These are phyloP conservation scores for Atta cephalotes DNA, from an alignment of 1,140 invertebrate genomes.

Conservation along the genomic window DNA sequence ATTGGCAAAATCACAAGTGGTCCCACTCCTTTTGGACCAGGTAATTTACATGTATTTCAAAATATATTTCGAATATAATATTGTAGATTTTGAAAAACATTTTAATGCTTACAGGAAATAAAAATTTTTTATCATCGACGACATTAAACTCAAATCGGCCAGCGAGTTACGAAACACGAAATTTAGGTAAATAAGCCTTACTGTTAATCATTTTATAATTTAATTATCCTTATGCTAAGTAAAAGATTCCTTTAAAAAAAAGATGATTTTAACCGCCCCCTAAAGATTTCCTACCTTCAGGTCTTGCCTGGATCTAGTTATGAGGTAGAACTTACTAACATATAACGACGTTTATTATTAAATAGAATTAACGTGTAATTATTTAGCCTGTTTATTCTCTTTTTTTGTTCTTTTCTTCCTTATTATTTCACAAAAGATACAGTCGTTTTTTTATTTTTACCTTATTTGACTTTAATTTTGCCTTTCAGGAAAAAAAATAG, in stretches of 20 bases:
- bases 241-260: conserved; percentile 49
- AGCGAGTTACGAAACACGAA: conserved; percentile 80
- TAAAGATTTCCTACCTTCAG: conserved; percentile 82
- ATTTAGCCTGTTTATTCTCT: conserved; percentile 29
- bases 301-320: conserved; percentile 84
- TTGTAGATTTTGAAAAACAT: conserved; percentile 46
- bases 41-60: conserved; percentile 64
- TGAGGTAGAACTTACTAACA: conserved; percentile 81
- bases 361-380: conserved; percentile 57
- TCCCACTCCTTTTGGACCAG: conserved; percentile 88
- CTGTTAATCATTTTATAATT: conserved; percentile 39
- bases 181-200: conserved; percentile 81
- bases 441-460: conserved; percentile 56
- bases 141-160: conserved; percentile 79
- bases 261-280: conserved; percentile 70
- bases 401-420: conserved; percentile 54
- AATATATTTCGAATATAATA: conserved; percentile 26
- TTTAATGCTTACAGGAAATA: conserved; percentile 79
- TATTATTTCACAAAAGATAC: conserved; percentile 39
- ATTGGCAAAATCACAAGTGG: conserved; percentile 85
- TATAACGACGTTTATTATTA: conserved; percentile 73
- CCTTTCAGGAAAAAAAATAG: conserved; percentile 81
- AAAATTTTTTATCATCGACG: conserved; percentile 82
- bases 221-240: conserved; percentile 50
- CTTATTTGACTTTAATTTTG: conserved; percentile 75